Percentiles rank a stretch among this genome's conserved stretches.
Evolutionary conservation across 2,888 invertebrate genomes (phyloP).

Genomic region (Caenorhabditis sp.): DNA sequence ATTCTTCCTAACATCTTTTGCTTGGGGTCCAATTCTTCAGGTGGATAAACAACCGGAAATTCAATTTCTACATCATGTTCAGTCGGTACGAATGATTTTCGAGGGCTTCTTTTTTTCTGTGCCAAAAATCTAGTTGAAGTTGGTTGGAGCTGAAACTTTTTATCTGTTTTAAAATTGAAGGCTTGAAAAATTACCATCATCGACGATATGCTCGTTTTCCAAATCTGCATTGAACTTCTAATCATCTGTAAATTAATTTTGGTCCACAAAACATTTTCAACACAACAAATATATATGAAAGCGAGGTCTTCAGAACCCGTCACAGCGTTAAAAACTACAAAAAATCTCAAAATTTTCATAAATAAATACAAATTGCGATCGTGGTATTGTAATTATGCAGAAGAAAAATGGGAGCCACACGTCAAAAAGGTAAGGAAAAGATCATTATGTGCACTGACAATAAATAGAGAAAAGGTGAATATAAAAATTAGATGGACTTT

Average conservation of each 20-base stretch:
- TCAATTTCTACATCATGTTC: not conserved
- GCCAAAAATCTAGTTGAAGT: not conserved
- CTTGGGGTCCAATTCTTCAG: constrained; percentile 27
- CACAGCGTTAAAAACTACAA: no score
- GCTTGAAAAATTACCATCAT: no score
- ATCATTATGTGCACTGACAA: not conserved
- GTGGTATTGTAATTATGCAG: not conserved
- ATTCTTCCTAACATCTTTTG: constrained; percentile 35
- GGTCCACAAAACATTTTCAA: no score
- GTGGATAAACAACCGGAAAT: constrained; percentile 5
- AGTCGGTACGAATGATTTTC: not conserved
- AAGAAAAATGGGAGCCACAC: not conserved
- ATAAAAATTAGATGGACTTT: not conserved
- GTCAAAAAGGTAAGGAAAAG: not conserved
- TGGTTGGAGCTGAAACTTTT: not conserved
- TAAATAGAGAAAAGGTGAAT: not conserved
- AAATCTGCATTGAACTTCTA: no score
- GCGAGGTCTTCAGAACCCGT: no score
- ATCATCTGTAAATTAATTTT: no score
- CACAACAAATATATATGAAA: no score
- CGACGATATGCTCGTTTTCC: no score
- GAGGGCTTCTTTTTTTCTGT: not conserved
- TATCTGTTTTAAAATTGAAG: not conserved
- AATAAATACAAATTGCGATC: no score
- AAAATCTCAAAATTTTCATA: no score